Evolutionary conservation across 2,113 vertebrate genomes (phyloP).

Genomic region (Merops nubicus): DNA sequence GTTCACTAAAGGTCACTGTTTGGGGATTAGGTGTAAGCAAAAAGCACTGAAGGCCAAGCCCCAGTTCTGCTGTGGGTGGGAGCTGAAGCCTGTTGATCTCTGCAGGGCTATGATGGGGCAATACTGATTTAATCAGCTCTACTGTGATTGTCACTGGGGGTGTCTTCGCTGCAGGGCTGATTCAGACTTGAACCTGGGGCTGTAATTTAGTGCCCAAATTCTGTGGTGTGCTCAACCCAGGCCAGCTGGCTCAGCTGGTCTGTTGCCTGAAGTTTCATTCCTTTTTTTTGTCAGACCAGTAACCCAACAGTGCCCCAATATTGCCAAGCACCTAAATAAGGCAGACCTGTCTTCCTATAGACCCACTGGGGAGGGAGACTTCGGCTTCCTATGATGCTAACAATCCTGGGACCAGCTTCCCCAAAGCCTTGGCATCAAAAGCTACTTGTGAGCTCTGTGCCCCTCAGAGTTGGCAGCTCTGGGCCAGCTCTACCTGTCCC

Average conservation of each 20-base stretch:
- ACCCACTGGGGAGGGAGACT: background rate
- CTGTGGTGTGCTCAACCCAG: background rate
- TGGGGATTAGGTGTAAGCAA: background rate
- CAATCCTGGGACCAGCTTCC: background rate
- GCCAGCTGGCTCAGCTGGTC: background rate
- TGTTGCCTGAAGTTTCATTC: background rate
- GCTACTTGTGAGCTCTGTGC: background rate
- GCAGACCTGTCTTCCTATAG: background rate
- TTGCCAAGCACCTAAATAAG: background rate
- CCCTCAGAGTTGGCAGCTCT: background rate
- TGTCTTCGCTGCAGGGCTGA: background rate
- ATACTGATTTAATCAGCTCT: background rate
- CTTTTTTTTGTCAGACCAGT: background rate
- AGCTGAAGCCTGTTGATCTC: background rate
- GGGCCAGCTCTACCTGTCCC: background rate
- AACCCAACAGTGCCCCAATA: background rate
- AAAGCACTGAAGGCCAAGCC: background rate
- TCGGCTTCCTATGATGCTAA: background rate
- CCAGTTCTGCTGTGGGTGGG: fast-evolving
- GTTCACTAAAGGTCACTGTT: background rate
- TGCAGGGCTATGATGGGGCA: background rate
- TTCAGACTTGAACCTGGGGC: background rate
- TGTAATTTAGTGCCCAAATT: background rate
- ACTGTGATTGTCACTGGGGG: background rate
- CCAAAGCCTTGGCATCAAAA: background rate